These are phyloP conservation scores for Hoplodrina ambigua DNA, from an alignment of 2,888 invertebrate species.

Conservation along the genomic window DNA sequence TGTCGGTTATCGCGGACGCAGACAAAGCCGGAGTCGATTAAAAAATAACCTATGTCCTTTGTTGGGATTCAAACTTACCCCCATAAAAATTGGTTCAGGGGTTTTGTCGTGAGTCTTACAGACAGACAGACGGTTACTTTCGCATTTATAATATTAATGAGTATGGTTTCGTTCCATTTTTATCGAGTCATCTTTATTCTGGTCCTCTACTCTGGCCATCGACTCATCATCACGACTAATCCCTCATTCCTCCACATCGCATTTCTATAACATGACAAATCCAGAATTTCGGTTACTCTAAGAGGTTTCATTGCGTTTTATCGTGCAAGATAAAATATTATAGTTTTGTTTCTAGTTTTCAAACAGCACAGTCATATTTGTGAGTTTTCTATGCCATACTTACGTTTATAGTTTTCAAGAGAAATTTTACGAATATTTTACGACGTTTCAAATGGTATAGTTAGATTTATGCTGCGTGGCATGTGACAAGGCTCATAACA, in stretches of 20 bases:
- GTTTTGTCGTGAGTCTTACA: too few species aligned
- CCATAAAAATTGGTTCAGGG: too few species aligned
- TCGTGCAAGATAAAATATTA: slow-evolving; percentile 12
- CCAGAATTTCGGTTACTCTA: background rate
- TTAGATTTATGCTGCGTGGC: slow-evolving; percentile 11
- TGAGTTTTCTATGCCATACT: background rate
- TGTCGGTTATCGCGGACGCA: too few species aligned
- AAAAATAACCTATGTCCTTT: too few species aligned
- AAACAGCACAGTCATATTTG: slow-evolving; percentile 1
- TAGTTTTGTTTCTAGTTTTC: background rate
- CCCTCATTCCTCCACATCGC: background rate
- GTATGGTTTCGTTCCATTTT: too few species aligned
- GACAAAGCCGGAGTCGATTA: too few species aligned
- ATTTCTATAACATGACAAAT: background rate
- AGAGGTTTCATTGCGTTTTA: background rate
- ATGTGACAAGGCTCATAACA: slow-evolving; percentile 4
- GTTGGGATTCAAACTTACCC: too few species aligned
- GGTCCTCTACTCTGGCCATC: background rate
- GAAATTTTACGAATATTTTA: slow-evolving; percentile 6
- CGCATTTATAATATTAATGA: too few species aligned
- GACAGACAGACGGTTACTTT: too few species aligned
- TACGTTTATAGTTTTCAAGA: slow-evolving; percentile 3
- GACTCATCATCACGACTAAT: background rate
- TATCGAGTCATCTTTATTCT: background rate
- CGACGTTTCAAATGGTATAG: slow-evolving; percentile 7